Evolutionary conservation across 2,888 invertebrate species (phyloP).

Genomic region (Plebejus melissa): DNA sequence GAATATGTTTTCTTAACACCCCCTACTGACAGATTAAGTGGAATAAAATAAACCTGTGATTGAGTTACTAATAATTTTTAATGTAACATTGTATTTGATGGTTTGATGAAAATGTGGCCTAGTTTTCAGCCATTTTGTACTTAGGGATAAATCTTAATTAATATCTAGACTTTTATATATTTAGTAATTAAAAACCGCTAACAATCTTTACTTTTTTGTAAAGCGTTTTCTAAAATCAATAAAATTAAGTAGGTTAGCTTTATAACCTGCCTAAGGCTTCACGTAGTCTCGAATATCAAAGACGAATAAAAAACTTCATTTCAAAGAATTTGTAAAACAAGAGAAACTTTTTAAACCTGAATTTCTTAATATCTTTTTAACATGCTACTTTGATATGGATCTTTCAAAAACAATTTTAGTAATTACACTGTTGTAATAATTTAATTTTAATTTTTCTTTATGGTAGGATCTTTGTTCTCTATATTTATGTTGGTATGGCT

Average conservation of each 20-base stretch:
- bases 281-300: conserved; percentile 19
- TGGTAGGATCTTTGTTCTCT: too few relatives aligned
- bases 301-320: conserved; percentile 23
- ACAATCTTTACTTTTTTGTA: neutral
- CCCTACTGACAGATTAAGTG: too few relatives aligned
- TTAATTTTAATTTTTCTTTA: neutral
- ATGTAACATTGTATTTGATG: too few relatives aligned
- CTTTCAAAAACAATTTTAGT: conserved; percentile 12
- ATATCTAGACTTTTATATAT: neutral
- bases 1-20: too few relatives aligned
- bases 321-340: conserved; percentile 31
- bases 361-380: conserved; percentile 12
- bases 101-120: too few relatives aligned
- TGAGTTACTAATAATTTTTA: too few relatives aligned
- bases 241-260: conserved; percentile 17
- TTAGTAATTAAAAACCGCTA: neutral
- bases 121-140: too few relatives aligned
- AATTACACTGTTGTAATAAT: neutral
- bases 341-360: conserved; percentile 28
- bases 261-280: conserved; percentile 15
- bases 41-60: too few relatives aligned
- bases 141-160: neutral
- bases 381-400: conserved; percentile 8
- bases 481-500: neutral
- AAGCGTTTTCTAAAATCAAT: conserved; percentile 3